These are phyloP conservation scores for Bradypus variegatus DNA, from an alignment of 2,797 vertebrate species.

Conservation along the genomic window DNA sequence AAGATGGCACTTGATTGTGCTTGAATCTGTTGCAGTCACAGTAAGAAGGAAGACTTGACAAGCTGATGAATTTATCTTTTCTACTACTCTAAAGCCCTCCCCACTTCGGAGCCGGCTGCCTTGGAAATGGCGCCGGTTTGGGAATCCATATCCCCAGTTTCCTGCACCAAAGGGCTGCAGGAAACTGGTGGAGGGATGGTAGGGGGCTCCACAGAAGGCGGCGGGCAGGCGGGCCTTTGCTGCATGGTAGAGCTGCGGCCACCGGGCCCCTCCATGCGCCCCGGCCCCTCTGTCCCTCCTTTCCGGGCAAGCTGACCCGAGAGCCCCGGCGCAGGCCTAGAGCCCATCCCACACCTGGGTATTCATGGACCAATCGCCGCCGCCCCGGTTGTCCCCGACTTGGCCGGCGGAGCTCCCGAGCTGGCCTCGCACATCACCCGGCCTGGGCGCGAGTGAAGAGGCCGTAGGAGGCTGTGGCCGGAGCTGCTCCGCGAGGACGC, in stretches of 20 bases:
- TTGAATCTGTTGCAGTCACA: background rate
- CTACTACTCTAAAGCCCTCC: background rate
- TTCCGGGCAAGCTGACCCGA: rapidly evolving
- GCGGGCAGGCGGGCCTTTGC: background rate
- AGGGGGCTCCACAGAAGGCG: no score
- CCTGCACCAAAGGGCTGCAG: background rate
- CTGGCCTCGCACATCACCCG: rapidly evolving
- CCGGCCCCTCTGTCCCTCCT: no score
- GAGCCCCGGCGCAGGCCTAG: rapidly evolving
- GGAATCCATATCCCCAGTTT: background rate
- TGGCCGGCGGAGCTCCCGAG: no score
- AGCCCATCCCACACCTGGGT: background rate
- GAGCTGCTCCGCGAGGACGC: background rate
- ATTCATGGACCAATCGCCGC: background rate
- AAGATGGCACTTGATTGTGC: background rate
- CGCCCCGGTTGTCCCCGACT: no score
- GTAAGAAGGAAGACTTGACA: no score
- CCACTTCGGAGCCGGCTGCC: background rate
- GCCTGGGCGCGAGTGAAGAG: no score
- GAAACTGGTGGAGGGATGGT: background rate
- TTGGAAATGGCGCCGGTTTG: background rate
- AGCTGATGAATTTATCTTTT: no score
- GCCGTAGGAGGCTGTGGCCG: background rate
- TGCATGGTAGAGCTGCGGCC: no score
- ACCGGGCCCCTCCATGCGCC: background rate